These are phyloP conservation scores for Otocyon megalotis DNA, from an alignment of 2,113 vertebrate genomes.

Conservation along the genomic window DNA sequence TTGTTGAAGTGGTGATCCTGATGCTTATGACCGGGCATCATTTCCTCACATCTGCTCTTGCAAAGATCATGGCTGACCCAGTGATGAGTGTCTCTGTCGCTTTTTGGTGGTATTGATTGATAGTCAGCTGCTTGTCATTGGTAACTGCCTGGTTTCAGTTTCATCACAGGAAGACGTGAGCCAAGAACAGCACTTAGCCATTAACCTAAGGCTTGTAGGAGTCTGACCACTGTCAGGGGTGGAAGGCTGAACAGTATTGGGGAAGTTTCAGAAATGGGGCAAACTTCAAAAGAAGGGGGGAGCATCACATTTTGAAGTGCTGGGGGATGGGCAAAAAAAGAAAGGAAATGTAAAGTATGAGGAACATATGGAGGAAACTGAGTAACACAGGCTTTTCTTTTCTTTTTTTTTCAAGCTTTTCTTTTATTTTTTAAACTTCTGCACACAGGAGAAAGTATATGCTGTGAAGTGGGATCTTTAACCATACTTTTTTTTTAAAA, in stretches of 20 bases:
- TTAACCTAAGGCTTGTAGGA: neutral
- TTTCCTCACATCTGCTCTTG: neutral
- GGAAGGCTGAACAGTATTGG: neutral
- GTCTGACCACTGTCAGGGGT: neutral
- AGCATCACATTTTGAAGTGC: neutral
- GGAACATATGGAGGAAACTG: neutral
- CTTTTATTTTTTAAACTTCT: neutral
- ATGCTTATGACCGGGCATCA: neutral
- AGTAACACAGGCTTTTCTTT: neutral
- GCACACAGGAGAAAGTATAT: neutral
- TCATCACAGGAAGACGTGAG: slow-evolving; percentile 23
- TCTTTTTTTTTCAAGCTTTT: neutral
- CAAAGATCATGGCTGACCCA: neutral
- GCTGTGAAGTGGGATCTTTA: neutral
- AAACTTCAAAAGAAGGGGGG: neutral
- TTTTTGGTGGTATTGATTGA: slow-evolving; percentile 4
- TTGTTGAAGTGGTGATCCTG: neutral
- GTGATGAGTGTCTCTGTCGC: neutral
- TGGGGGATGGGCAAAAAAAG: neutral
- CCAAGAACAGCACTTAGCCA: slow-evolving; percentile 12
- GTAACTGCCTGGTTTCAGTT: slow-evolving; percentile 70
- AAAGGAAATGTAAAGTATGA: neutral
- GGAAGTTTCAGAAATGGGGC: neutral
- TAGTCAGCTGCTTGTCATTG: slow-evolving; percentile 40
- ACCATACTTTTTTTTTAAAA: too few relatives aligned